Evolutionary conservation across 2,113 vertebrate genomes (phyloP).

Genomic region (Psophia crepitans): DNA sequence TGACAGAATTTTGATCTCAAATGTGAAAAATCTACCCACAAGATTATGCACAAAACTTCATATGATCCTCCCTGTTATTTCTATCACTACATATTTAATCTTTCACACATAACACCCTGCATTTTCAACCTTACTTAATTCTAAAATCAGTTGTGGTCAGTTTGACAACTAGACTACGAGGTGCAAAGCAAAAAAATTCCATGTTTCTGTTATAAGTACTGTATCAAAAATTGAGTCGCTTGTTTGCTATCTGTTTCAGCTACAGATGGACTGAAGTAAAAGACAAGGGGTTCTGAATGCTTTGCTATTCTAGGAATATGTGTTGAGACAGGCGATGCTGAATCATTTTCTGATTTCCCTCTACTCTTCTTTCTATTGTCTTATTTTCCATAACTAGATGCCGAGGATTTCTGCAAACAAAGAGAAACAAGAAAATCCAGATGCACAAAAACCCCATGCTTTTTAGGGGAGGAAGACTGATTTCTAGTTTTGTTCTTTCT

Average conservation of each 20-base stretch:
- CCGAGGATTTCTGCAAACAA: neutral
- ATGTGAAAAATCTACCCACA: neutral
- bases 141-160: neutral
- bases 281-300: neutral
- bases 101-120: neutral
- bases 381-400: neutral
- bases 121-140: neutral
- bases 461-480: fast-evolving
- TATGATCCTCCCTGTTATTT: neutral
- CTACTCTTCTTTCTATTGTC: neutral
- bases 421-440: neutral
- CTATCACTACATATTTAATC: neutral
- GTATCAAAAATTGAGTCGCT: fast-evolving
- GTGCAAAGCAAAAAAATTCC: neutral
- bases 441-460: fast-evolving
- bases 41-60: neutral
- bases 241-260: neutral
- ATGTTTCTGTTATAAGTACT: neutral
- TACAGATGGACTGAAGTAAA: neutral
- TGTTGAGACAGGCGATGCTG: neutral
- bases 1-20: neutral
- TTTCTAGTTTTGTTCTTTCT: neutral
- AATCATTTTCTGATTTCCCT: neutral
- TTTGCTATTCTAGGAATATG: neutral
- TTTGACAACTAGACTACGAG: neutral